A percentile compares a stretch with the other conserved stretches of the same genome.
Evolutionary conservation across 2,113 vertebrate genomes (phyloP).

Genomic region (Dasypus novemcinctus): DNA sequence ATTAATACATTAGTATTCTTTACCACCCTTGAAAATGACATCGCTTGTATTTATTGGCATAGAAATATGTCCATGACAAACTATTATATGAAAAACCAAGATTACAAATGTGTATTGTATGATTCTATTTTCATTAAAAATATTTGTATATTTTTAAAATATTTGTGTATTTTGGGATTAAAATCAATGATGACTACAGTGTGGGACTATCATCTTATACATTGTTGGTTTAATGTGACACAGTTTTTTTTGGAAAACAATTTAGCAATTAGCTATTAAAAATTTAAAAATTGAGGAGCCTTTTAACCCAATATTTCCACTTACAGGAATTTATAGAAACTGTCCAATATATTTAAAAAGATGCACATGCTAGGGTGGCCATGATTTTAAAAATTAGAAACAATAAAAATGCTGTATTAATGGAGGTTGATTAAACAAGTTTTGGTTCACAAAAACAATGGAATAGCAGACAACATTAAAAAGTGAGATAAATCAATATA

Average conservation of each 20-base stretch:
- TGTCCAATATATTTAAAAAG: neutral
- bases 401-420: neutral
- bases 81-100: neutral
- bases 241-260: neutral
- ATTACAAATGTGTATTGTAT: neutral
- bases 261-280: neutral
- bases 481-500: neutral
- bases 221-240: neutral
- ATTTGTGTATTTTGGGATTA: neutral
- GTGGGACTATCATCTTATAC: neutral
- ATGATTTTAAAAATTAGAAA: neutral
- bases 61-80: neutral
- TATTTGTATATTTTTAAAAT: neutral
- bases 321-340: neutral
- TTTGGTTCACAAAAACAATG: neutral
- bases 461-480: neutral
- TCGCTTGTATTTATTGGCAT: neutral
- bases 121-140: slow-evolving; percentile 21
- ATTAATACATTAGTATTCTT: neutral
- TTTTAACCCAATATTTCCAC: neutral
- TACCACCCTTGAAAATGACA: neutral
- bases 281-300: neutral
- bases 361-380: neutral
- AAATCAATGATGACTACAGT: neutral
- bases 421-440: neutral